Percentiles rank a stretch among this genome's conserved stretches.
phyloP scores from a whole-genome alignment of 2,797 vertebrate genomes.

The Microchirus variegatus region DNA sequence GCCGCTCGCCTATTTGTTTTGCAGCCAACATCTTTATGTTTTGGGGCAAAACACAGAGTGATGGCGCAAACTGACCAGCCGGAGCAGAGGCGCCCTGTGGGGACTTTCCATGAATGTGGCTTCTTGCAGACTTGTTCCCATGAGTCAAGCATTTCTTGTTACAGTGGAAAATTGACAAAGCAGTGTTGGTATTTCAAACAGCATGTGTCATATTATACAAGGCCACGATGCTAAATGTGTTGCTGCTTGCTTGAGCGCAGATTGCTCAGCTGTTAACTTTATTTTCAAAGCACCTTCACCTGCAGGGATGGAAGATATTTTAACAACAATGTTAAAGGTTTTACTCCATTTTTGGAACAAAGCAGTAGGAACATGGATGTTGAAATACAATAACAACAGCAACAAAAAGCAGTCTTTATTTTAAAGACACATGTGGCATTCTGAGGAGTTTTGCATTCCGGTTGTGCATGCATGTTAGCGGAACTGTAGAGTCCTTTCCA shows the following conservation, averaged over 20 bases:
- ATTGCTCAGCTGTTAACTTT: slow-evolving; percentile 25
- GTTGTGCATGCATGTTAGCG: too few species aligned
- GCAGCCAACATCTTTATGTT: slow-evolving; percentile 50
- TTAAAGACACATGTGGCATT: too few species aligned
- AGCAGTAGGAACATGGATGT: too few species aligned
- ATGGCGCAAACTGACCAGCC: slow-evolving; percentile 28
- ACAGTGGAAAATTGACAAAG: slow-evolving; percentile 69
- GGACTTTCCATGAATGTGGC: slow-evolving; percentile 74
- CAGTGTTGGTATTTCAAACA: slow-evolving; percentile 78
- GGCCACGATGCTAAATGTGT: slow-evolving; percentile 27
- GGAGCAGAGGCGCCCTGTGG: slow-evolving; percentile 30
- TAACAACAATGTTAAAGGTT: too few species aligned
- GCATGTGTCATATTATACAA: slow-evolving; percentile 73
- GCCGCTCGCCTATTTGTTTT: slow-evolving; percentile 32
- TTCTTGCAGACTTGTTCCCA: slow-evolving; percentile 67
- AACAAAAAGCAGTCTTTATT: too few species aligned
- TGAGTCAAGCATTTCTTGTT: slow-evolving; percentile 56
- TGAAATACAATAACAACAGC: too few species aligned
- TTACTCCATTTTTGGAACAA: too few species aligned
- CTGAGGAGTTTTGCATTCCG: too few species aligned
- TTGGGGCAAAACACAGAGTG: slow-evolving; percentile 65
- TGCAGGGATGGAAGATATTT: slow-evolving; percentile 1
- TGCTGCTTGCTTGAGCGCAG: slow-evolving; percentile 27
- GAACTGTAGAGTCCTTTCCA: too few species aligned
- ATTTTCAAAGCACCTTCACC: slow-evolving; percentile 31